Conservation (phyloP, 2,797 vertebrate genomes). For the Halcyon badia region DNA sequence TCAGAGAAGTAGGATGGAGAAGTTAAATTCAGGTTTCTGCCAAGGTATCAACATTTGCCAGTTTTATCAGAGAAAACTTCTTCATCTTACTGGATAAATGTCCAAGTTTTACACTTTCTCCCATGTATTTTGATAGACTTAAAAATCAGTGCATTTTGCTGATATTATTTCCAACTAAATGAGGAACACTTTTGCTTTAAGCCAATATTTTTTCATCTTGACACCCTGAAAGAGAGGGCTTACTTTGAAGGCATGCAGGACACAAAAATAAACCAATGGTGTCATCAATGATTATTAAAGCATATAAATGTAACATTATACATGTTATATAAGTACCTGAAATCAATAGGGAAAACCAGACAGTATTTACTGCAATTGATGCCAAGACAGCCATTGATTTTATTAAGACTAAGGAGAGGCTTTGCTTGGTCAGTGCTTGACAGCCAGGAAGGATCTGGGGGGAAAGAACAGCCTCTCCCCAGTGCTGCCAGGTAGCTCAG, state of each 20-base stretch:
- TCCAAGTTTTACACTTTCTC: neutral
- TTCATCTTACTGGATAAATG: neutral
- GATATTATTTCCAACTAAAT: neutral
- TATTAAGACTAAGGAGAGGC: neutral
- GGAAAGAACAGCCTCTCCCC: neutral
- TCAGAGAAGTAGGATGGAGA: constrained; percentile 19
- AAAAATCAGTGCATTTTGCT: neutral
- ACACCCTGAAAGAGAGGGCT: neutral
- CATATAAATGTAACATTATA: neutral
- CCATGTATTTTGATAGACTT: neutral
- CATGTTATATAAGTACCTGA: neutral
- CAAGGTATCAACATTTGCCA: constrained; percentile 5
- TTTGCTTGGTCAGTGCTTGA: neutral
- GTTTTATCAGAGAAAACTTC: constrained; percentile 19
- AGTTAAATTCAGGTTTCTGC: constrained; percentile 35
- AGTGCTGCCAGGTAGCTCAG: neutral
- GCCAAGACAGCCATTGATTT: neutral
- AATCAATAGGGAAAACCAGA: neutral
- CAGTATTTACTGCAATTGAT: neutral
- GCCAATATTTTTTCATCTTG: neutral
- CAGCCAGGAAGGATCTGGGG: neutral
- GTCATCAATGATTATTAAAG: neutral
- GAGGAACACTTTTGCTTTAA: neutral
- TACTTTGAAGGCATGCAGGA: neutral
- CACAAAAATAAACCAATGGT: neutral